Conservation (phyloP, 2,888 invertebrate species). For the Eledona agricola region DNA sequence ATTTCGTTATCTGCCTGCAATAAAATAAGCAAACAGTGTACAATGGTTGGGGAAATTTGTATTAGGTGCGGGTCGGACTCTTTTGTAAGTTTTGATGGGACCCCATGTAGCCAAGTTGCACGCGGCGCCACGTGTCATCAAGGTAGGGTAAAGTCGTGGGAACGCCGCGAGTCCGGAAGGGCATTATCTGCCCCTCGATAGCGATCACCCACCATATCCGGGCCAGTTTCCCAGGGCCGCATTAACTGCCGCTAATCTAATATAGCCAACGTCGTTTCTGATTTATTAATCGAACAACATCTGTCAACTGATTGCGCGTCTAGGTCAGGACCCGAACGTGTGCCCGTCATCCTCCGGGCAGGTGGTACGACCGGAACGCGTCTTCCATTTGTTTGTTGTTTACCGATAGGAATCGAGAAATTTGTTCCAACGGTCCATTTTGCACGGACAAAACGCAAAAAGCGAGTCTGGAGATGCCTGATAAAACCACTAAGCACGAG, state of each 20-base stretch:
- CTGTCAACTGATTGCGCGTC: conserved; percentile 8
- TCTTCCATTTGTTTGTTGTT: neutral
- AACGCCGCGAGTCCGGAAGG: conserved; percentile 36
- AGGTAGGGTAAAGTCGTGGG: conserved; percentile 40
- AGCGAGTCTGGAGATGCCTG: conserved; percentile 11
- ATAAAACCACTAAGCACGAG: conserved; percentile 18
- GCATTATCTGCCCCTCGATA: conserved; percentile 37
- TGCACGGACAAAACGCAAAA: conserved; percentile 13
- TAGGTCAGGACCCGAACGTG: conserved; percentile 12
- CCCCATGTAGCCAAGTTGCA: conserved; percentile 18
- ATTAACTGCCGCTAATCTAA: conserved; percentile 38
- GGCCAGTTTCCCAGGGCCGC: conserved; percentile 33
- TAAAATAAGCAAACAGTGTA: conserved; percentile 8
- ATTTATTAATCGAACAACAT: conserved; percentile 23
- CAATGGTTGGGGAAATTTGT: conserved; percentile 24
- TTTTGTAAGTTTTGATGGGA: conserved; percentile 8
- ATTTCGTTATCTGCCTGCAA: neutral
- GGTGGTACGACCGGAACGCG: neutral
- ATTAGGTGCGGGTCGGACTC: conserved; percentile 24
- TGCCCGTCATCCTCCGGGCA: neutral
- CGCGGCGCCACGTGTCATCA: conserved; percentile 41
- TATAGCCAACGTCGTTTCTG: conserved; percentile 22
- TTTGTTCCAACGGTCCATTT: conserved; percentile 6
- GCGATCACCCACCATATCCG: conserved; percentile 37
- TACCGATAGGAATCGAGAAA: conserved; percentile 9